phyloP scores from a whole-genome alignment of 2,797 vertebrate genomes.

The Hipposideros larvatus region DNA sequence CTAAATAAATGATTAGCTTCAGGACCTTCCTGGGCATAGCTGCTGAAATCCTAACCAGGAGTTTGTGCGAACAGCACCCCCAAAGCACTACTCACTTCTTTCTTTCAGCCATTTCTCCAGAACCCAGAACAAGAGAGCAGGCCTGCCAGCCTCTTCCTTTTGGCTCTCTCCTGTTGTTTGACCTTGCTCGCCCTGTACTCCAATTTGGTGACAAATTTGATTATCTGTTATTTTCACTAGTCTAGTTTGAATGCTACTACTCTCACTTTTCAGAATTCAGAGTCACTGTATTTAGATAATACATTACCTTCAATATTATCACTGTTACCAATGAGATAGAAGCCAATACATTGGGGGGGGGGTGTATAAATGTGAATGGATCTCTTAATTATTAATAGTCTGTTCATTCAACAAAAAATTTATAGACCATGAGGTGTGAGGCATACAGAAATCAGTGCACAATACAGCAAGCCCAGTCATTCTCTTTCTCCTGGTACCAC shows the following conservation, averaged over 20 bases:
- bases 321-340: background rate
- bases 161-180: background rate
- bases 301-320: background rate
- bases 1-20: background rate
- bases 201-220: background rate
- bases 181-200: background rate
- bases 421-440: background rate
- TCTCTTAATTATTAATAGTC: background rate
- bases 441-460: background rate
- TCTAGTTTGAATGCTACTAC: background rate
- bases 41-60: background rate
- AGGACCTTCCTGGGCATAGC: background rate
- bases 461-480: background rate
- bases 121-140: background rate
- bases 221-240: conserved; percentile 27
- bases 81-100: background rate
- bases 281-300: background rate
- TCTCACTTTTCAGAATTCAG: background rate
- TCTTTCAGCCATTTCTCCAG: background rate
- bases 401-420: background rate
- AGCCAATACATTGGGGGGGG: too few species aligned
- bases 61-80: background rate
- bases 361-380: too few species aligned
- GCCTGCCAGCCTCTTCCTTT: background rate
- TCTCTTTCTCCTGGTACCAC: background rate